Evolutionary conservation across 2,888 invertebrate species (phyloP), one percentile per base, ranked within the genome.

Genomic region (Cerceris ruficornis): DNA sequence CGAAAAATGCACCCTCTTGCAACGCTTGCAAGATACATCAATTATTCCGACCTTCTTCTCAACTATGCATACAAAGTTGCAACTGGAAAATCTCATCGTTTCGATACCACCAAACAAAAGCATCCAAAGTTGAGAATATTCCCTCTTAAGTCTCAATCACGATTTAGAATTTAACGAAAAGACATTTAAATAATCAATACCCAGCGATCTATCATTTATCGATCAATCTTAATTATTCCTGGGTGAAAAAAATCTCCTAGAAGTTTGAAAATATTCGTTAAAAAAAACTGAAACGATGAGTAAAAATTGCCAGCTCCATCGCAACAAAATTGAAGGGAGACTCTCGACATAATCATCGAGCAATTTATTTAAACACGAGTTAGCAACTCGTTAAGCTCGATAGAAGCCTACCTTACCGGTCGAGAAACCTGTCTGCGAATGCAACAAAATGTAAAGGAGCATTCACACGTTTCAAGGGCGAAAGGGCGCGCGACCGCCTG

Each of bases 331-430:
- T 2, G 28, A 28, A 4, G 28, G 28, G 1, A 28, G 28, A 4
- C 4, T 28, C 28, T 83, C 64, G 58, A 42, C 69, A 76, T 88
- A 89, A 90, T 88, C 87, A 84, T 77, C 49, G 77, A 70, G 64
- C 86, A 89, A 90, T 91, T 90, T 89, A 86, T 88, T 89, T 88
- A 87, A 88, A 87, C 83, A 83, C 75, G 80, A 84, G 79, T 82
- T 88, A 80, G 46, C 82, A 79, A 87, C 85, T 87, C 80, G 87
- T 88, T 88, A 83, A 82, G 61, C 52, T 75, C 71, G 64, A 80
- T 74, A 73, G 87, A 75, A 79, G 86, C 87, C 92, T 92, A 89
- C 92, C 88, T 92, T 92, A 92, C 88, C 92, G 91, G 87, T 91
- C 73, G 90, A 68, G 80, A 80, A 80, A 77, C 80, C 66, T 42